Evolutionary conservation across 2,797 vertebrate species (phyloP), one percentile per base, ranked within the genome.

Genomic region (Adelosebastes latens): DNA sequence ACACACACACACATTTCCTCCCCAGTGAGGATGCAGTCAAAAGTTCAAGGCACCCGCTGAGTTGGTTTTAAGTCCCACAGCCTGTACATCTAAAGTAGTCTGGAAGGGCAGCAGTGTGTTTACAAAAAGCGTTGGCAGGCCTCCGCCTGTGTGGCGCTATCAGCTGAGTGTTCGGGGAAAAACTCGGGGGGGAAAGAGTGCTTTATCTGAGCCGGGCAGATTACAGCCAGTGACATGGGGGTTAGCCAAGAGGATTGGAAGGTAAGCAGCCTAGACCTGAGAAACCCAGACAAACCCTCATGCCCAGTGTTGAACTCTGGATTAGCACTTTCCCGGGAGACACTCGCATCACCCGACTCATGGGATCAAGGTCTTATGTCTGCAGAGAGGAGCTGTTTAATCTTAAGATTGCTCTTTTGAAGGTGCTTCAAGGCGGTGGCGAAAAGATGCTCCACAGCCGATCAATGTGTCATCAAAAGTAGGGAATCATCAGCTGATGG

Each of bases 191-290:
- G 72, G 70, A 42, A 81, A 75, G 80, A 79, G 84, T 85, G 71
- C 88, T 89, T 86, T 86, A 87, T 92, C 83, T 90, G 80, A 91
- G 85, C 86, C 27, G 31, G 88, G 86, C 88, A 92, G 94, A 94
- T 96, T 95, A 95, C 77, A 90, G 88, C 55, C 71, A 88, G 79
- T 90, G 80, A 87, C 90, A 93, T 78, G 42, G 85, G 80, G 58
- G 75, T 82, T 76, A 67, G 88, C 86, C 92, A 96, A 95, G 92
- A 95, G 95, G 96, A 96, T 95, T 96, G 93, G 34, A 80, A 92
- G 91, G 82, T 95, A 95, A 96, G 90, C 90, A 92, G 93, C 89
- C 90, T 91, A 93, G 89, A 94, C 94, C 93, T 86, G 70, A 95
- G 84, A 82, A 82, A 89, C 87, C 93, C 96, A 96, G 95, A 96